Evolutionary conservation across 30 jellyfish, hydroid and myxozoan genomes (phyloP), one percentile per base, ranked within the genome.

Genomic region (Pelagia noctiluca): DNA sequence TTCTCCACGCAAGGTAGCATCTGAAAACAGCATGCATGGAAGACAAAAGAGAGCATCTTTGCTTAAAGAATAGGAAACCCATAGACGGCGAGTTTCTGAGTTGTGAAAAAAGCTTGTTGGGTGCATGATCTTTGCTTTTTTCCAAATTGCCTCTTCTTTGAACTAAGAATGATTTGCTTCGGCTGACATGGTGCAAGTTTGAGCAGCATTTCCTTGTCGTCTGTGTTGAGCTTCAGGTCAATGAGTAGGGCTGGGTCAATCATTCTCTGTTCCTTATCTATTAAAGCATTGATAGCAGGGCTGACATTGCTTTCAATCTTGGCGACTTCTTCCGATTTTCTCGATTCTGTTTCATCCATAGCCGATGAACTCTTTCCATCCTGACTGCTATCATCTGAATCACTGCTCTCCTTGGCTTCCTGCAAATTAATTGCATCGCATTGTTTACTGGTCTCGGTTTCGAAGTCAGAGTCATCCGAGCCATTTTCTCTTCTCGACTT

Each of bases 1-100:
- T 35, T 78, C 89, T 49, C 89, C 81, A 1, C 89, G 23, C 8
- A 35, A 35, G 38, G 76, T 18, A 11, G 82, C 66, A 22, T 60
- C 89, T 18, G 89, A 54, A 53, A 78, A 78, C 82, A 78, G 82
- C 38, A 78, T n/a, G 33, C 89, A 60, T 26, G 89, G 67, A 19
- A 53, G 18, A 46, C 89, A 78, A 36, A 26, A 53, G 16, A 74
- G 53, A 38, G 86, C 86, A 74, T 74, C 78, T 2, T 74, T 74
- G 35, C 34, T 23, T 19, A 47, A 11, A 10, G 78, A 74, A 25
- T 49, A 74, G 4, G 78, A 46, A 10, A 49, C 21, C 86, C 86
- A 74, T 33, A 18, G 10, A 3, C 78, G 52, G 52, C 78, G 76
- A 30, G 8, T 28, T 8, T 25, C 49, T 22, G 53, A 28, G 25